Conservation (phyloP, 1,140 invertebrate species). For the Macrotrachela quadricornifera region DNA sequence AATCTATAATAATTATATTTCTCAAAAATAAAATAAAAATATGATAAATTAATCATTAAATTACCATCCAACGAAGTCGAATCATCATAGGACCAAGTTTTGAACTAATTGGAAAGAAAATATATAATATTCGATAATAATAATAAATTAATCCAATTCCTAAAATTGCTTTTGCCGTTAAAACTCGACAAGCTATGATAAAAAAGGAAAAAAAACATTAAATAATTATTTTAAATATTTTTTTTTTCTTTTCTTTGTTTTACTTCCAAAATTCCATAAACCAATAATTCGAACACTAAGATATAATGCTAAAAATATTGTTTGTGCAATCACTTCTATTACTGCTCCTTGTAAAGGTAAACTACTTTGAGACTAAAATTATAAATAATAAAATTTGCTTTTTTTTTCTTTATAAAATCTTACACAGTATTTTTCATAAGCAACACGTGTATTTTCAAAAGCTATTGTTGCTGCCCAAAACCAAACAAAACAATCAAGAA, state of each 20-base stretch:
- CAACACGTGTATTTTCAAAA: slow-evolving; percentile 18
- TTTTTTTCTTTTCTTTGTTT: too few relatives aligned
- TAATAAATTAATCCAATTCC: slow-evolving; percentile 26
- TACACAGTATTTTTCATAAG: slow-evolving; percentile 15
- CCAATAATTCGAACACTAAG: slow-evolving; percentile 14
- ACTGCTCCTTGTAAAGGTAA: slow-evolving; percentile 12
- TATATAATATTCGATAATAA: slow-evolving; percentile 27
- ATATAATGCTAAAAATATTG: slow-evolving; percentile 15
- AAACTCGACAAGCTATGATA: slow-evolving; percentile 13
- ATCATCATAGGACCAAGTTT: slow-evolving; percentile 31
- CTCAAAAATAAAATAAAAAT: too few relatives aligned
- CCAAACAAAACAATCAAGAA: slow-evolving; percentile 22
- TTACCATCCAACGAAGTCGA: slow-evolving; percentile 29
- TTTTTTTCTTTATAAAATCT: neutral
- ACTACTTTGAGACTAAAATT: slow-evolving; percentile 1
- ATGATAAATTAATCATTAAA: neutral
- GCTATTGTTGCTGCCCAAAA: slow-evolving; percentile 21
- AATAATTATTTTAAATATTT: neutral
- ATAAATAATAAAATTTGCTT: neutral
- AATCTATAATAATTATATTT: too few relatives aligned
- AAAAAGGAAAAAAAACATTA: slow-evolving; percentile 13
- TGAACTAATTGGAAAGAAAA: slow-evolving; percentile 30
- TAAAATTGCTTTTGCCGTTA: slow-evolving; percentile 17
- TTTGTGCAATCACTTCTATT: slow-evolving; percentile 15
- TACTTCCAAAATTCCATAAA: slow-evolving; percentile 2